A percentile compares a stretch with the other conserved stretches of the same genome.
Conservation (phyloP, 2,797 vertebrate species). For the Rhabdophis nuchalis region DNA sequence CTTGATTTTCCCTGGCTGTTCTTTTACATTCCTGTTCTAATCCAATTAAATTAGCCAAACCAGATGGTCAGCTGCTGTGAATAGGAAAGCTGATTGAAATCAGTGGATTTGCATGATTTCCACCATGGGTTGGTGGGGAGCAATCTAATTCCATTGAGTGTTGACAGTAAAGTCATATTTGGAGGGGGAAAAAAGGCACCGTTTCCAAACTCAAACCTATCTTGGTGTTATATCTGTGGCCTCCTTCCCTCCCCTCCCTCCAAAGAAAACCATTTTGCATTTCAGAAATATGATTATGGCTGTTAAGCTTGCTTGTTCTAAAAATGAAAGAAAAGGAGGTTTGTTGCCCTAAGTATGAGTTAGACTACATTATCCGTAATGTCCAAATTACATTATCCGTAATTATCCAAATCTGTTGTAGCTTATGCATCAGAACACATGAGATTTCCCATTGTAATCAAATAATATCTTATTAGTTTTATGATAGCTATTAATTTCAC, state of each 20-base stretch:
- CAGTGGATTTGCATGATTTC: constrained; percentile 30
- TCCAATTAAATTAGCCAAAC: constrained; percentile 33
- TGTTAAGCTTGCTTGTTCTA: constrained; percentile 16
- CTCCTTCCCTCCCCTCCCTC: neutral
- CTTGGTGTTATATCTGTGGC: constrained; percentile 35
- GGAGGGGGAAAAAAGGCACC: neutral
- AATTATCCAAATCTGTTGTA: neutral
- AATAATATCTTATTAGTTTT: neutral
- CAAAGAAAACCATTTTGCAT: constrained; percentile 11
- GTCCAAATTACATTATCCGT: neutral
- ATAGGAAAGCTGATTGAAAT: constrained; percentile 47
- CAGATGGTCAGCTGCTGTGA: constrained; percentile 30
- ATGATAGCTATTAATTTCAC: neutral
- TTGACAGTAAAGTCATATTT: constrained; percentile 37
- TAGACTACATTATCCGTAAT: constrained; percentile 1
- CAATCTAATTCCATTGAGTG: constrained; percentile 16
- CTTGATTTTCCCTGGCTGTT: constrained; percentile 41
- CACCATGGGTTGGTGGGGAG: constrained; percentile 2
- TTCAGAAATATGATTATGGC: constrained; percentile 23
- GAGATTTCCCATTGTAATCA: neutral
- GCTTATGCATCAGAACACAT: neutral
- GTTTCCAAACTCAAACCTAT: constrained; percentile 21
- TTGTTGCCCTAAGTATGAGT: constrained; percentile 21
- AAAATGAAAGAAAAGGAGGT: neutral
- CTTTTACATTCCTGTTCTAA: constrained; percentile 33